These are phyloP conservation scores for Oxycera nigricornis DNA, from an alignment of 2,888 invertebrate species.

Conservation along the genomic window DNA sequence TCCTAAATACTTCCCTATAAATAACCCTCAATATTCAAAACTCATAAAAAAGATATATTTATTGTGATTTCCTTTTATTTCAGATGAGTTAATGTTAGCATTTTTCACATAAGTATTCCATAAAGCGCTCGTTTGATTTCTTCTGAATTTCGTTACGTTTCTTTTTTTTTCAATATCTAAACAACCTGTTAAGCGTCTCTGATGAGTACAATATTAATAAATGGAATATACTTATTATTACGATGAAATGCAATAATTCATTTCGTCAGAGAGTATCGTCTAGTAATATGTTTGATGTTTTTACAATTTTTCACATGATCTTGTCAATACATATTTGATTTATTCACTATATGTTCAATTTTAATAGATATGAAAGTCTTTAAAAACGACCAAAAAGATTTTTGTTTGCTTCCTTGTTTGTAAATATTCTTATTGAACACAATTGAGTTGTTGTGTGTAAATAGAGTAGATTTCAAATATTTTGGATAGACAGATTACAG, in stretches of 20 bases:
- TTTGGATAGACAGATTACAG: slow-evolving; percentile 10
- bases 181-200: slow-evolving; percentile 35
- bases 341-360: slow-evolving; percentile 26
- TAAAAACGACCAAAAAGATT: slow-evolving; percentile 29
- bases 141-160: neutral
- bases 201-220: slow-evolving; percentile 37
- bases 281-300: neutral
- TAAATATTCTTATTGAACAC: slow-evolving; percentile 35
- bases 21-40: too few relatives aligned
- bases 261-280: slow-evolving; percentile 27
- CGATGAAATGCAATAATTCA: neutral
- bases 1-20: too few relatives aligned
- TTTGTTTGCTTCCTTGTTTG: slow-evolving; percentile 1
- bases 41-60: neutral
- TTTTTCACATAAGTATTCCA: slow-evolving; percentile 28
- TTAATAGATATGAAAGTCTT: slow-evolving; percentile 35
- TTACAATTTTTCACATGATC: slow-evolving; percentile 4
- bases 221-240: slow-evolving; percentile 9
- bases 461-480: slow-evolving; percentile 14
- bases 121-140: slow-evolving; percentile 34
- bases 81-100: slow-evolving; percentile 26
- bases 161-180: slow-evolving; percentile 27
- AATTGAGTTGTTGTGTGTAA: slow-evolving; percentile 27
- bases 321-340: neutral
- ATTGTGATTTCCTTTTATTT: slow-evolving; percentile 13